Base-by-base conservation (phyloP, 2,888 invertebrate species). In the Drosophila pullipes region DNA sequence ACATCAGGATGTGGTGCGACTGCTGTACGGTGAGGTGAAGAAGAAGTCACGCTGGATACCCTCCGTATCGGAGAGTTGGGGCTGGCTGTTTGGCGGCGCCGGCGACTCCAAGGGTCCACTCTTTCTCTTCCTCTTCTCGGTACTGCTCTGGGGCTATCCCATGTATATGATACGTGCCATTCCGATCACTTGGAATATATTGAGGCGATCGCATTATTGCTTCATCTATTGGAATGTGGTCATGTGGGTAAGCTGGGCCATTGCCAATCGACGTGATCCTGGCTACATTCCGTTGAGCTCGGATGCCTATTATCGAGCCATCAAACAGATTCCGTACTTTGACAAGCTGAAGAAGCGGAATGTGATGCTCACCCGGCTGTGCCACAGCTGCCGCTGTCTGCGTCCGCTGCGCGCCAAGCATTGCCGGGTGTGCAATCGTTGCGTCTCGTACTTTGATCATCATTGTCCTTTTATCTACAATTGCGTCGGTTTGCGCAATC, bases 381-480 rank as follows among this genome's bases (percentile, higher is more conserved):
- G 98, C 90, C 98, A 98, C 91, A 98, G 98, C 54, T 98, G 98
- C 91, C 95, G 97, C 64, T 97, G 97, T 85, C 94, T 98, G 72
- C 95, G 98, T 78, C 98, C 98, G 0, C 92, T 98, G 44, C 95
- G 98, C 91, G 97, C 98, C 9, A 98, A 98, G 92, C 98, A 98
- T 93, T 98, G 98, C 89, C 95, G 98, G 58, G 96, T 98, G 63
- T 98, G 98, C 94, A 98, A 98, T 92, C 95, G 97, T 68, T 97
- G 97, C 91, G 97, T 97, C 4, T 96, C 96, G 1, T 97, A 98
- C 92, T 98, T 98, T 91, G 98, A 98, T 92, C 98, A 98, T 93
- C 98, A 98, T 92, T 98, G 98, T 92, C 98, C 98, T 0, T 98
- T 98, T 92, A 98, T 98, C 85, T 97, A 98, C 94, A 98, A 98